phyloP scores from a whole-genome alignment of 2,797 vertebrate genomes.

The Phataginus tricuspis region DNA sequence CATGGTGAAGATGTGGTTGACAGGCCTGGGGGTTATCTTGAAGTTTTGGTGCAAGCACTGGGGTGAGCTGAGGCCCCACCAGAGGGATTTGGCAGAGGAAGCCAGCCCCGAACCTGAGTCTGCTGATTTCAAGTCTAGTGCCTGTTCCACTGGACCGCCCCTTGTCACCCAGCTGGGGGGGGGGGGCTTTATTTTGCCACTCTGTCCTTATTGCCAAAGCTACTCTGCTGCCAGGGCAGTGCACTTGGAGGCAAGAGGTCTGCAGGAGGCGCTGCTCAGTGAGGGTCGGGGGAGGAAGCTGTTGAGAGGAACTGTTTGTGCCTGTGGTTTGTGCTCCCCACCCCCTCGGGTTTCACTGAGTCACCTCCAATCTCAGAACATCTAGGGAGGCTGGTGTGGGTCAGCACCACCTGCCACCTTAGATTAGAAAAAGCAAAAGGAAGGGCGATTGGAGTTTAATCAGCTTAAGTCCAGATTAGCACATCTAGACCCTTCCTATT shows the following conservation, averaged over 20 bases:
- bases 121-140: background rate
- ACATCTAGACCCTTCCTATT: background rate
- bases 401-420: background rate
- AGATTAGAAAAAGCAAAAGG: background rate
- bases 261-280: background rate
- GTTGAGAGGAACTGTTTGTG: rapidly evolving
- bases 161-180: background rate
- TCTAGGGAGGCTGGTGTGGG: background rate
- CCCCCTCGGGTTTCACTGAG: background rate
- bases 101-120: background rate
- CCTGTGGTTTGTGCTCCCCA: background rate
- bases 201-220: background rate
- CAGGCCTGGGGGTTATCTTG: background rate
- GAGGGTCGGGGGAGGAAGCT: background rate
- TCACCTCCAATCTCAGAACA: background rate
- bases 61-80: background rate
- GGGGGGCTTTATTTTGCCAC: background rate
- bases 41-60: rapidly evolving
- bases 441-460: constrained; percentile 2
- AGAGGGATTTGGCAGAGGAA: background rate
- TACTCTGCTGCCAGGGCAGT: background rate
- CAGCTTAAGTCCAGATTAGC: background rate
- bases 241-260: background rate
- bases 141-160: rapidly evolving
- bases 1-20: rapidly evolving